phyloP scores from a whole-genome alignment of 2,113 vertebrate genomes.

The Trachemys scripta region DNA sequence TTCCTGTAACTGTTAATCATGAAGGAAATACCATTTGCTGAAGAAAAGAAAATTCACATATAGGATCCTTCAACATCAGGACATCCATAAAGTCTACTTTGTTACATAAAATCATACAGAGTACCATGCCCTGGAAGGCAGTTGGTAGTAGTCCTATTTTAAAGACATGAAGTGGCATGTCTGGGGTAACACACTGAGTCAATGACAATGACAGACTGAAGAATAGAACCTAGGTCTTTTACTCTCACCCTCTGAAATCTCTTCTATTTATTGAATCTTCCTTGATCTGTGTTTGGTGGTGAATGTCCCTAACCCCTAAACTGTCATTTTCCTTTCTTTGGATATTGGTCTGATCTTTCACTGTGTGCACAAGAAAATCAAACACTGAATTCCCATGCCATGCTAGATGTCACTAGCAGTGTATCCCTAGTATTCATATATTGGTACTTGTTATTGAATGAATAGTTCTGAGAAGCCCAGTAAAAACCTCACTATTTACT shows the following conservation, averaged over 20 bases:
- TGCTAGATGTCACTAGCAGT: not conserved
- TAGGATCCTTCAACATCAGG: not conserved
- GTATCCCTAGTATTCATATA: not conserved
- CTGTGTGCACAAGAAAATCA: not conserved
- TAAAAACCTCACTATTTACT: not conserved
- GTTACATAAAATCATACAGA: not conserved
- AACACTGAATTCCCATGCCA: not conserved
- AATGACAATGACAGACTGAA: rapidly evolving
- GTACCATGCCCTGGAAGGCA: not conserved
- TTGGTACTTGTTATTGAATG: not conserved
- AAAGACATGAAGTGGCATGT: not conserved
- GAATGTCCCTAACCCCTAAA: not conserved
- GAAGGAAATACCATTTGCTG: not conserved
- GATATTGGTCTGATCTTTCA: not conserved
- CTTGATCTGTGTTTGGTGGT: not conserved
- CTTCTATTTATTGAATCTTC: not conserved
- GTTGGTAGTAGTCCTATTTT: not conserved
- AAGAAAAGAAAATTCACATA: not conserved
- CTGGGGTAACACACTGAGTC: not conserved
- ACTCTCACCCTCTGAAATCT: not conserved
- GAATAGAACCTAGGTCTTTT: not conserved
- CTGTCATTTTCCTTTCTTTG: not conserved
- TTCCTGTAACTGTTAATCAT: not conserved
- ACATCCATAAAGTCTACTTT: not conserved
- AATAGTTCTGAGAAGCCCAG: not conserved